Evolutionary conservation across 2,888 invertebrate genomes (phyloP).

Genomic region (Ptilodon capucinus): DNA sequence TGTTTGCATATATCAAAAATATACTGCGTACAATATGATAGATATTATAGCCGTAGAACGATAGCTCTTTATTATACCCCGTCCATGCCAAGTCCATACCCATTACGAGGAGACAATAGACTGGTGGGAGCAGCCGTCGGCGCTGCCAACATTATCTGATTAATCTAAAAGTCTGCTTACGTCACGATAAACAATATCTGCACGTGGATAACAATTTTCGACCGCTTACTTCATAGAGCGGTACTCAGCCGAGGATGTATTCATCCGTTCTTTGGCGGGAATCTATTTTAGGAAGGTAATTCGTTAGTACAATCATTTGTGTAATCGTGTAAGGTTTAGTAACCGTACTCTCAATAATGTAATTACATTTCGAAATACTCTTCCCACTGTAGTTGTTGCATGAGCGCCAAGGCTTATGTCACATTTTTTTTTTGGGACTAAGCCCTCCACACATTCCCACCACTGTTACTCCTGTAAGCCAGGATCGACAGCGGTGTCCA

Average conservation of each 20-base stretch:
- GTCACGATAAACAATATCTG: not conserved
- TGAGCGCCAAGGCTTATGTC: too few relatives aligned
- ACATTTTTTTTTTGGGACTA: too few relatives aligned
- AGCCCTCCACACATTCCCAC: too few relatives aligned
- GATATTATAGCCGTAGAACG: not conserved
- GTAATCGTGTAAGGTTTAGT: not conserved
- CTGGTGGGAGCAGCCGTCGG: not conserved
- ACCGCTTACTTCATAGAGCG: not conserved
- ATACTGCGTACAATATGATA: not conserved
- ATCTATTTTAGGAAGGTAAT: not conserved
- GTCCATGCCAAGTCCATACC: not conserved
- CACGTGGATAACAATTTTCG: not conserved
- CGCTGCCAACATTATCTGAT: not conserved
- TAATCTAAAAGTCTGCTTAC: not conserved
- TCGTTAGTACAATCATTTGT: not conserved
- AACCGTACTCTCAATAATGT: too few relatives aligned
- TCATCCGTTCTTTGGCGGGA: not conserved
- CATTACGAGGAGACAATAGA: not conserved
- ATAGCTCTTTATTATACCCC: not conserved
- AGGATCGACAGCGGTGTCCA: too few relatives aligned
- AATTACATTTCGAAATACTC: too few relatives aligned
- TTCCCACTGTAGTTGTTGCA: too few relatives aligned
- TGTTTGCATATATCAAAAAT: not conserved
- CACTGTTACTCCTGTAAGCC: too few relatives aligned
- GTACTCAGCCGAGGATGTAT: not conserved